Percentiles rank a stretch among this genome's conserved stretches.
Conservation (phyloP, 2,113 vertebrate genomes). For the Neodontobutis hainanensis region DNA sequence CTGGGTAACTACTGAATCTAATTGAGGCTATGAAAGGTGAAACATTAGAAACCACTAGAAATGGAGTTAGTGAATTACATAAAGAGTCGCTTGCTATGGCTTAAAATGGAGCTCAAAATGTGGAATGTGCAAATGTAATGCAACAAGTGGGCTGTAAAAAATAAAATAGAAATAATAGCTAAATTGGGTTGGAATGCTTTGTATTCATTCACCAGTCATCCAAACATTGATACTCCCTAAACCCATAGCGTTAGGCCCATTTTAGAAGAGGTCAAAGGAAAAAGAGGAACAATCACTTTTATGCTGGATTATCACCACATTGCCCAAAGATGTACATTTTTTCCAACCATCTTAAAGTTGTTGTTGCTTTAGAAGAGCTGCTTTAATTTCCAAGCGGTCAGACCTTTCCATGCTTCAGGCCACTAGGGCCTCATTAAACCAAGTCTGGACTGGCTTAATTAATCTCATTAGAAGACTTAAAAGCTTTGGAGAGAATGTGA, state of each 20-base stretch:
- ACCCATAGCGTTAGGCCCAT: too few species aligned
- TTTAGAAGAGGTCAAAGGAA: too few species aligned
- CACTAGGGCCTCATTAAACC: conserved; percentile 63
- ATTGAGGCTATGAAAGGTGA: conserved; percentile 40
- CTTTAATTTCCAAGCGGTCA: conserved; percentile 28
- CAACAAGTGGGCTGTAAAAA: too few species aligned
- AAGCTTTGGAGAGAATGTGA: conserved; percentile 54
- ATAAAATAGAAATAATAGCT: too few species aligned
- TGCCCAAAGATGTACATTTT: conserved; percentile 25
- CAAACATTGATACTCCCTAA: too few species aligned
- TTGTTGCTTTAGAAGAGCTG: conserved; percentile 29
- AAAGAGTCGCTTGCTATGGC: background rate
- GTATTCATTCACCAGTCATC: too few species aligned
- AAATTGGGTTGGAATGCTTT: too few species aligned
- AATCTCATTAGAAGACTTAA: conserved; percentile 70
- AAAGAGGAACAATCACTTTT: too few species aligned
- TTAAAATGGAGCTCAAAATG: background rate
- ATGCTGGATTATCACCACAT: conserved; percentile 27
- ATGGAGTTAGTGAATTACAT: conserved; percentile 34
- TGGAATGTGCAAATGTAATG: background rate
- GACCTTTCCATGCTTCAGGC: conserved; percentile 54
- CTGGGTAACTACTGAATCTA: conserved; percentile 28
- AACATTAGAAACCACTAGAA: conserved; percentile 42
- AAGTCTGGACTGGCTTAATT: conserved; percentile 67
- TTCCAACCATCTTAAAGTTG: conserved; percentile 14